phyloP scores from a whole-genome alignment of 2,797 vertebrate species.

The Sebastes iracundus region DNA sequence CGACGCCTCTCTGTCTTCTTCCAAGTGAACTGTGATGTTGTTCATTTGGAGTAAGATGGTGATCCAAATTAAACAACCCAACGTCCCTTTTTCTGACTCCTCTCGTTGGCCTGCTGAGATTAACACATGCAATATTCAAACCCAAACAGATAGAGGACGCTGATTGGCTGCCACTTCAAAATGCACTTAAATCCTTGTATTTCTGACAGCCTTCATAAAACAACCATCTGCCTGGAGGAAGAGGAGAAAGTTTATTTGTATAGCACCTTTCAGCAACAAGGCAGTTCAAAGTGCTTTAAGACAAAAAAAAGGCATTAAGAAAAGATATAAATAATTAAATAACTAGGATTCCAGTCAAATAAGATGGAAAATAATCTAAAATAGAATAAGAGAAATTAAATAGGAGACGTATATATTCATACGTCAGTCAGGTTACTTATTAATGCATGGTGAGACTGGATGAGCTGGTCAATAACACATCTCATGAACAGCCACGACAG shows the following conservation, averaged over 20 bases:
- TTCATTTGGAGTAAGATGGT: background rate
- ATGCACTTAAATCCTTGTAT: background rate
- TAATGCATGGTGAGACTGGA: constrained; percentile 20
- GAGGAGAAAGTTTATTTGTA: background rate
- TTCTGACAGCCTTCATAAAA: background rate
- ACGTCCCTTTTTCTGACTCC: background rate
- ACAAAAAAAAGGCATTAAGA: background rate
- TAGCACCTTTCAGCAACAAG: background rate
- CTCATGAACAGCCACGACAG: constrained; percentile 47
- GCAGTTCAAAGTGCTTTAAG: background rate
- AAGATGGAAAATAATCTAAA: background rate
- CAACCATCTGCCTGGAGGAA: background rate
- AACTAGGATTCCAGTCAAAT: background rate
- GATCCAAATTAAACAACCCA: background rate
- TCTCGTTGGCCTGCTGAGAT: background rate
- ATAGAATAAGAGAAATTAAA: background rate
- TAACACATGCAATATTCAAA: background rate
- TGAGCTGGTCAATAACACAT: constrained; percentile 43
- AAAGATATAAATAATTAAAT: background rate
- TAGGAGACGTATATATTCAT: no score
- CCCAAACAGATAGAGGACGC: background rate
- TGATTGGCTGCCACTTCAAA: background rate
- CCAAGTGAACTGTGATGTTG: background rate
- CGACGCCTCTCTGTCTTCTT: background rate
- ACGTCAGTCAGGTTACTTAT: constrained; percentile 38